phyloP scores from a whole-genome alignment of 2,888 invertebrate species.

The Drosophila stalkeri region DNA sequence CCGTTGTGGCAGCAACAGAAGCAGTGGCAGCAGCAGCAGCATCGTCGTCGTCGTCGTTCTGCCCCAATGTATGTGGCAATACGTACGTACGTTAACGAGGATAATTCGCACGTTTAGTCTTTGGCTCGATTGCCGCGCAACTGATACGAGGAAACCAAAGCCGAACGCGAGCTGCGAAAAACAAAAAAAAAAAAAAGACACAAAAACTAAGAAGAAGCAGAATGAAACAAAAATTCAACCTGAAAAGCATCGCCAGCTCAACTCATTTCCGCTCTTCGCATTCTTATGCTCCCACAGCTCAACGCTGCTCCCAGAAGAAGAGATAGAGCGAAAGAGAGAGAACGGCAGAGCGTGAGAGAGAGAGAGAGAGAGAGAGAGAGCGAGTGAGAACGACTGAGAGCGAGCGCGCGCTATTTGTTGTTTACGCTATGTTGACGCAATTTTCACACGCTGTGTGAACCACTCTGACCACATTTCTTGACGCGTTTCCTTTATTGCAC shows the following conservation, averaged over 20 bases:
- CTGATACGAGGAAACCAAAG: conserved; percentile 56
- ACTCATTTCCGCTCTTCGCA: conserved; percentile 26
- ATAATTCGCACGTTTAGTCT: conserved; percentile 73
- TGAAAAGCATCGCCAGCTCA: conserved; percentile 46
- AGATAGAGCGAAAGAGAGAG: conserved; percentile 12
- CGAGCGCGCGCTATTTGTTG: conserved; percentile 24
- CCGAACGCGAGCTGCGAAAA: conserved; percentile 31
- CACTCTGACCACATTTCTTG: conserved; percentile 25
- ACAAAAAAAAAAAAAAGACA: background rate
- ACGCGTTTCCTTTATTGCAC: conserved; percentile 61
- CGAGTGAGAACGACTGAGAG: background rate
- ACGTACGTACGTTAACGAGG: conserved; percentile 39
- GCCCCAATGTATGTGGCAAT: conserved; percentile 19
- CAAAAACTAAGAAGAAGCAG: background rate
- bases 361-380: background rate
- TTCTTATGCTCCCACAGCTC: conserved; percentile 33
- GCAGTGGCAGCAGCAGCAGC: conserved; percentile 24
- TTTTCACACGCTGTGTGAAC: conserved; percentile 6
- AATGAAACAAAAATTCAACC: conserved; percentile 9
- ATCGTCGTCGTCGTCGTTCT: conserved; percentile 57
- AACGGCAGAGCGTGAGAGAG: background rate
- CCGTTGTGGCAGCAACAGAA: conserved; percentile 50
- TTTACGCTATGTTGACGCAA: conserved; percentile 45
- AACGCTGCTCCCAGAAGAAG: conserved; percentile 17
- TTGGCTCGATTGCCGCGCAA: conserved; percentile 69